Conservation (phyloP, 2,888 invertebrate genomes). For the Conomelus anceps region DNA sequence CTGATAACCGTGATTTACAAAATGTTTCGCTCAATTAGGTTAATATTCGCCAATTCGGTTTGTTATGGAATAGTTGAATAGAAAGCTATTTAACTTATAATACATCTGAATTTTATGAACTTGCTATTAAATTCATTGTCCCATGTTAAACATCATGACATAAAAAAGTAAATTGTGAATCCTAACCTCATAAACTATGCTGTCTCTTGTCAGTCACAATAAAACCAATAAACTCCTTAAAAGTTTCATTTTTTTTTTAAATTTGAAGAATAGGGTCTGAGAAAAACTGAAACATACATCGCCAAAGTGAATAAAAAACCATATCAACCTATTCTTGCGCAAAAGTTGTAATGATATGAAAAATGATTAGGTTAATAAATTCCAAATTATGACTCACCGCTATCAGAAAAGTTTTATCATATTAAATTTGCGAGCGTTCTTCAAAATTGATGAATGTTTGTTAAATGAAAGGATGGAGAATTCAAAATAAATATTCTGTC, state of each 20-base stretch:
- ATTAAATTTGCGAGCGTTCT: neutral
- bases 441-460: neutral
- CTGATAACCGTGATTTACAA: too few relatives aligned
- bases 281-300: neutral
- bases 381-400: neutral
- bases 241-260: neutral
- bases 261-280: neutral
- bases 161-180: neutral
- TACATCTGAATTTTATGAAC: too few relatives aligned
- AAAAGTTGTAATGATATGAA: neutral
- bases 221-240: neutral
- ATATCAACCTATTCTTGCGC: neutral
- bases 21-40: too few relatives aligned
- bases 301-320: neutral
- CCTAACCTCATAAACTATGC: neutral
- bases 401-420: neutral
- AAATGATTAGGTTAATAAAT: neutral
- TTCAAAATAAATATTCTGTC: too few relatives aligned
- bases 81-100: too few relatives aligned
- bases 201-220: neutral
- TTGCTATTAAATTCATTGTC: too few relatives aligned
- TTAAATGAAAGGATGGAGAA: neutral
- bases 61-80: too few relatives aligned
- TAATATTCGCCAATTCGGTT: too few relatives aligned
- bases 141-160: too few relatives aligned